A percentile compares a stretch with the other conserved stretches of the same genome.
phyloP scores from a whole-genome alignment of 2,113 vertebrate species.

The Macquaria ambigua region DNA sequence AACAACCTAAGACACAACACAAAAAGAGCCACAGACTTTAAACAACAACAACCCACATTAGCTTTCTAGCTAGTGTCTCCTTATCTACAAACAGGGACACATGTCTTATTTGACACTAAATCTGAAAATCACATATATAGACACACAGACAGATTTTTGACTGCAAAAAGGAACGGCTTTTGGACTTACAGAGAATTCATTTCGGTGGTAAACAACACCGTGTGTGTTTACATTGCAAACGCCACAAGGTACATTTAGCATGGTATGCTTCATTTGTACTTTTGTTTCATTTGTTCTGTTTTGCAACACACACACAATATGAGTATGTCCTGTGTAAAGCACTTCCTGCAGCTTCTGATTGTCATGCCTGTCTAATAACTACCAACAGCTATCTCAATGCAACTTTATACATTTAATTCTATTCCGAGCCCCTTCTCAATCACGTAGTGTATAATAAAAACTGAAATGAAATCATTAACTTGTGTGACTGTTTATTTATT shows the following conservation, averaged over 20 bases:
- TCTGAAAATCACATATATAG: not conserved
- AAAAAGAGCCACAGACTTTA: not conserved
- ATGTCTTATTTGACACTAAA: not conserved
- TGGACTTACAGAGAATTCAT: not conserved
- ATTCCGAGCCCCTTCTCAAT: not conserved
- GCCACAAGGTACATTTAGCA: not conserved
- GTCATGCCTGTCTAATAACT: not conserved
- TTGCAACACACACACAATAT: not conserved
- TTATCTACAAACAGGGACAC: not conserved
- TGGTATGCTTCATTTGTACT: not conserved
- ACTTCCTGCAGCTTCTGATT: not conserved
- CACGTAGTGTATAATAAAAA: too few relatives aligned
- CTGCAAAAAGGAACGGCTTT: not conserved
- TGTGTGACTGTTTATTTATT: not conserved
- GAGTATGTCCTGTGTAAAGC: not conserved
- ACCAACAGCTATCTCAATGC: not conserved
- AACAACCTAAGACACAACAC: not conserved
- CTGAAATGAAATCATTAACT: not conserved
- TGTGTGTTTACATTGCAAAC: not conserved
- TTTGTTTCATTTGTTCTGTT: not conserved
- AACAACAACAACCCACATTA: not conserved
- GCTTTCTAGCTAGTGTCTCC: not conserved
- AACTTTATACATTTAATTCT: not conserved
- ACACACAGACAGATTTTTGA: not conserved
- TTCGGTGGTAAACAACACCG: not conserved